phyloP scores from a whole-genome alignment of 1,140 invertebrate genomes.

The Neomicropteryx cornuta region DNA sequence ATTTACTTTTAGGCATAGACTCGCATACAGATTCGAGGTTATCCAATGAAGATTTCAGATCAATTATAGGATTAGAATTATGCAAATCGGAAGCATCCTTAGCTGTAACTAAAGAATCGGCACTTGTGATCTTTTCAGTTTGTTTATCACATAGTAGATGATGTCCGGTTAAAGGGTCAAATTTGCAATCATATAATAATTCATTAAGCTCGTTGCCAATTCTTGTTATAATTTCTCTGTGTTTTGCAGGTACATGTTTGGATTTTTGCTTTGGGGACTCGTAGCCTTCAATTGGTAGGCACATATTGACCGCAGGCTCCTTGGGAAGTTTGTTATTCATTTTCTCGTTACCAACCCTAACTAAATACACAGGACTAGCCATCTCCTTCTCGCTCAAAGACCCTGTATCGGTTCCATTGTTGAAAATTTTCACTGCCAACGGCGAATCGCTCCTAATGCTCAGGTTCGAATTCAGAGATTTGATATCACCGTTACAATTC shows the following conservation, averaged over 20 bases:
- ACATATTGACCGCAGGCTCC: too few species aligned
- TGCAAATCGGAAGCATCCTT: too few species aligned
- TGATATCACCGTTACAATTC: slow-evolving; percentile 41
- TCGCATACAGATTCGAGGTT: too few species aligned
- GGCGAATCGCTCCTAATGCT: slow-evolving; percentile 30
- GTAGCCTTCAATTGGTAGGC: too few species aligned
- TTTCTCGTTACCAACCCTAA: too few species aligned
- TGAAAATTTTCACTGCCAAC: slow-evolving; percentile 21
- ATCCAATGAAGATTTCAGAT: too few species aligned
- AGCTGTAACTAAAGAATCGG: too few species aligned
- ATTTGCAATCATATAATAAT: slow-evolving; percentile 25
- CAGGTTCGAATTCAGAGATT: slow-evolving; percentile 28
- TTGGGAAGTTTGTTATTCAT: too few species aligned
- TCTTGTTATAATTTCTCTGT: slow-evolving; percentile 20
- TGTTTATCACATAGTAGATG: slow-evolving; percentile 45
- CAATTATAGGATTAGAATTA: too few species aligned
- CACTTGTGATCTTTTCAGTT: too few species aligned
- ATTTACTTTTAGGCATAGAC: too few species aligned
- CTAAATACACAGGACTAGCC: slow-evolving; percentile 22
- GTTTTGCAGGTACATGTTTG: slow-evolving; percentile 14
- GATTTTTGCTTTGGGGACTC: too few species aligned
- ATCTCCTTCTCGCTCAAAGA: slow-evolving; percentile 20
- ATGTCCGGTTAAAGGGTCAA: slow-evolving; percentile 44
- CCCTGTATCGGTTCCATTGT: slow-evolving; percentile 8
- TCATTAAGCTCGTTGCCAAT: slow-evolving; percentile 23